Conservation (phyloP, 2,797 vertebrate genomes). For the Basileuterus tristriatus region DNA sequence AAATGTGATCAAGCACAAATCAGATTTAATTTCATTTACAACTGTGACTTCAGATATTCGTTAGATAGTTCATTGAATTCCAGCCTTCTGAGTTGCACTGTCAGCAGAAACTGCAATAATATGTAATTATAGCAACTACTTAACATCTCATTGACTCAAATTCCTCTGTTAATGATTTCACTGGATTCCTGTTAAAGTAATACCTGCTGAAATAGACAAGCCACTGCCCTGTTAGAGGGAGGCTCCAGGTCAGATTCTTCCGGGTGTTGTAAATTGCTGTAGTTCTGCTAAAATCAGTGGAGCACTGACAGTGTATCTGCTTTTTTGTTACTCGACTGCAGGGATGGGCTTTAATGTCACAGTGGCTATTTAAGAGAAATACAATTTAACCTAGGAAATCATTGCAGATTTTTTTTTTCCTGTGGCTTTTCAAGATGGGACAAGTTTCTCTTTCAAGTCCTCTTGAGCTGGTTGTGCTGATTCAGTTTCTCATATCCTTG, state of each 20-base stretch:
- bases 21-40: slow-evolving; percentile 34
- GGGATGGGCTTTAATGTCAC: not conserved
- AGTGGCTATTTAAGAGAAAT: not conserved
- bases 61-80: slow-evolving; percentile 54
- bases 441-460: not conserved
- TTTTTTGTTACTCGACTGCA: not conserved
- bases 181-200: slow-evolving; percentile 57
- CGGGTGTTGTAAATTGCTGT: not conserved
- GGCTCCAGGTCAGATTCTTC: not conserved
- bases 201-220: slow-evolving; percentile 48
- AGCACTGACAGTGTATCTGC: not conserved
- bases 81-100: not conserved
- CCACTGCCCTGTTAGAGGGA: not conserved
- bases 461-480: not conserved
- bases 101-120: slow-evolving; percentile 64
- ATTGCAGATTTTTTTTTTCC: not conserved
- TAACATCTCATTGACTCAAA: slow-evolving; percentile 67
- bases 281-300: not conserved
- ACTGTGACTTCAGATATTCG: slow-evolving; percentile 36
- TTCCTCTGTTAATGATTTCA: slow-evolving; percentile 68
- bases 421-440: not conserved
- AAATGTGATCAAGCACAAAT: not conserved
- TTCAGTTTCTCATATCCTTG: not conserved
- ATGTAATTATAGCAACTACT: slow-evolving; percentile 65
- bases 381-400: not conserved